Conservation (phyloP, 2,797 vertebrate species). For the Epinephelus malabaricus region DNA sequence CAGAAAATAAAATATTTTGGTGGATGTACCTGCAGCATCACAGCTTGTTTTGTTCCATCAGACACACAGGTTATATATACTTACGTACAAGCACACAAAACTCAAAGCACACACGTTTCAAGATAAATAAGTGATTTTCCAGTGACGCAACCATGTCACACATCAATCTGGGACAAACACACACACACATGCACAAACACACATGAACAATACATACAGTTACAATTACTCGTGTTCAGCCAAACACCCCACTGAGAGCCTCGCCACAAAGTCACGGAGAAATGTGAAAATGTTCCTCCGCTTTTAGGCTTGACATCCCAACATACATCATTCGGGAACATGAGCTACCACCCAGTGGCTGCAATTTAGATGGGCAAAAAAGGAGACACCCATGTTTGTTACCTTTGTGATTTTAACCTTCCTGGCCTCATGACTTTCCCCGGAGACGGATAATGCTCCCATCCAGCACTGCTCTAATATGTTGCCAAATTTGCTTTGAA, state of each 20-base stretch:
- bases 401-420: too few species aligned
- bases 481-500: too few species aligned
- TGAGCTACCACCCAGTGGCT: not conserved
- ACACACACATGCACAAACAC: too few species aligned
- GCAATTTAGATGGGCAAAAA: too few species aligned
- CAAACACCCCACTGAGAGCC: not conserved
- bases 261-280: slow-evolving; percentile 22
- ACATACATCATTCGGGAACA: not conserved
- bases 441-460: too few species aligned
- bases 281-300: slow-evolving; percentile 5
- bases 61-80: not conserved
- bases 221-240: slow-evolving; percentile 10
- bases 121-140: not conserved
- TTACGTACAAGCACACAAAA: not conserved
- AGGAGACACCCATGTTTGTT: too few species aligned
- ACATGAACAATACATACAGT: not conserved
- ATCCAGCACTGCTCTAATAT: too few species aligned
- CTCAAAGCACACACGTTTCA: not conserved
- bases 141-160: not conserved
- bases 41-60: not conserved
- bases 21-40: not conserved
- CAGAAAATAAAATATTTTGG: not conserved
- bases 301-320: slow-evolving; percentile 5
- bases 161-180: too few species aligned
- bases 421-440: too few species aligned